Evolutionary conservation across 1,140 invertebrate species (phyloP), one percentile per base, ranked within the genome.

Genomic region (Scaptomyza montana): DNA sequence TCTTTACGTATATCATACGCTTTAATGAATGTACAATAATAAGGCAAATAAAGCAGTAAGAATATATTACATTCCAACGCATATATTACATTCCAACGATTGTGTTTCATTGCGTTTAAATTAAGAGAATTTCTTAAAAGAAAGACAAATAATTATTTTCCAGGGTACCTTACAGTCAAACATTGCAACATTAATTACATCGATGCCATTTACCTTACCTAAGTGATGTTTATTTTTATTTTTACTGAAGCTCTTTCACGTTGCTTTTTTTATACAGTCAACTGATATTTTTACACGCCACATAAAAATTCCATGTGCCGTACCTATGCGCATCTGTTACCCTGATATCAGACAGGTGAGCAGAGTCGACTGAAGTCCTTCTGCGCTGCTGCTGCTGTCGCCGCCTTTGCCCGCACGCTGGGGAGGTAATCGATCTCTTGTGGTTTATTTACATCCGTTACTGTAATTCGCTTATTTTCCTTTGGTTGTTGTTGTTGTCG

Each of bases 391-490:
- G 49, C 21, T 49, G 33, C 54, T 50, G 43, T 33, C n/a, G 28
- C 16, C 12, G 10, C 39, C 12, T 12, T 41, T 62, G 64, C 78
- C 51, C 66, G 76, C 80, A 80, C 77, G 54, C 82, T 79, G 79
- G 67, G 75, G 68, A 82, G 67, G 82, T 87, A 87, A 87, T 87
- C 82, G 82, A 87, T 87, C 82, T 82, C 84, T 78, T 87, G 82
- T 78, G 82, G 82, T 89, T 87, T 81, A 87, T 87, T 89, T 82
- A 87, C 82, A 87, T 87, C 82, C 82, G 82, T 82, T 87, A 87
- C 82, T 78, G 82, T 87, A 86, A 86, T 82, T 78, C 82, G 76
- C 78, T 78, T 86, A n/a, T 85, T 77, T 71, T 64, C 69, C 59
- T 49, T 67, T 73, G 51, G 3, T 56, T 65, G 10, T 55, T 63